Evolutionary conservation across 2,888 invertebrate genomes (phyloP), one percentile per base, ranked within the genome.

Genomic region (Celastrina argiolus): DNA sequence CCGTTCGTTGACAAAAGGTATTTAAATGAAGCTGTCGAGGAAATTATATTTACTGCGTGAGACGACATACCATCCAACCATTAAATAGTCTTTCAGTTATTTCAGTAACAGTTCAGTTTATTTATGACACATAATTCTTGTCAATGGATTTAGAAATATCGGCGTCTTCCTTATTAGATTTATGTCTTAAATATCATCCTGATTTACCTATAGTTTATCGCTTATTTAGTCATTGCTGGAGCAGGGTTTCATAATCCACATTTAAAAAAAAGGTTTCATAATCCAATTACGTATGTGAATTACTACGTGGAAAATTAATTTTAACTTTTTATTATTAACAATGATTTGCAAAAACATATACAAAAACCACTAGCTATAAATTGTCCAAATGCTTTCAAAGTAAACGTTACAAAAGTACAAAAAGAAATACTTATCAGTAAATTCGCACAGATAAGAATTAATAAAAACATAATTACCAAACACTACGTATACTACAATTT

Each of bases 1-100:
- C 90, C 91, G 87, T 89, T 88, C 87, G 87, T 88, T 88, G 91
- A 90, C 91, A 91, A 91, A 91, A 91, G 91, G 88, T 88, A 91
- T 91, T 91, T 90, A 90, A 91, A 91, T 91, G 80, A 89, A 91
- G 84, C 89, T 91, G 91, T 90, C 91, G 79, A 72, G 79, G 78
- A 79, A 81, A 78, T 82, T 74, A 89, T 89, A 90, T 91, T 90
- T 88, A 90, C 84, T 87, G 89, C 85, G 75, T 77, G 78, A 78
- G 79, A 76, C 76, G 80, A 82, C 83, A 85, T 85, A 81, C 85
- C 78, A 70, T 69, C 74, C 78, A 72, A 75, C 79, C 81, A 79
- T 84, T 83, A 81, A 79, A 80, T 79, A 77, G 75, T 78, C 76
- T 75, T 75, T 79, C 75, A 75, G 75, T 74, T 72, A 71, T 75